These are phyloP conservation scores for Holothuria leucospilota DNA, from an alignment of 53 echinoderm and acorn worm species.

Conservation along the genomic window DNA sequence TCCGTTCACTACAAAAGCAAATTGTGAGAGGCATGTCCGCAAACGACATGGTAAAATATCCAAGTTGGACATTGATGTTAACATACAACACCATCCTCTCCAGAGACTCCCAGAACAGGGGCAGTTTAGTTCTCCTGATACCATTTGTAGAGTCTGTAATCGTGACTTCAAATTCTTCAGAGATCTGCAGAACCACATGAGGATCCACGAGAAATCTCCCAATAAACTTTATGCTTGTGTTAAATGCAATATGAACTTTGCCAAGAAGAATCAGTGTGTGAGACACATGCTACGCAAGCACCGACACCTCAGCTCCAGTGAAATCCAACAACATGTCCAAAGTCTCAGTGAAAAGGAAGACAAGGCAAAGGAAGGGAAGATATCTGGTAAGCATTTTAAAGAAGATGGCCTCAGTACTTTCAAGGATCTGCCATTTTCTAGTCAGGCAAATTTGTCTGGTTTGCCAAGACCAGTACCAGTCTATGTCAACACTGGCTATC, in stretches of 20 bases:
- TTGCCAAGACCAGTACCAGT: constrained; percentile 38
- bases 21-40: constrained; percentile 94
- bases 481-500: constrained; percentile 10
- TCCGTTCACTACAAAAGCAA: constrained; percentile 98
- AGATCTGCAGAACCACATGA: constrained; percentile 94
- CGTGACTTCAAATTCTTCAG: constrained; percentile 96
- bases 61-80: constrained; percentile 84
- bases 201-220: constrained; percentile 87
- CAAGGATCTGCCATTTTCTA: constrained; percentile 52
- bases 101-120: constrained; percentile 59
- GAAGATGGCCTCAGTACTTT: constrained; percentile 41
- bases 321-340: constrained; percentile 75
- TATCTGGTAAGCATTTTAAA: neutral
- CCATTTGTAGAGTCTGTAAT: constrained; percentile 89
- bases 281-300: constrained; percentile 92
- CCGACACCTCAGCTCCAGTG: constrained; percentile 78
- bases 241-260: constrained; percentile 87
- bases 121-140: constrained; percentile 88
- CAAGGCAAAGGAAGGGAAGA: constrained; percentile 25
- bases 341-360: constrained; percentile 42
- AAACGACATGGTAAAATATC: constrained; percentile 84
- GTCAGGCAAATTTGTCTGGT: constrained; percentile 7
- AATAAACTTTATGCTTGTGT: constrained; percentile 85
- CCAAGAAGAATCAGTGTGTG: constrained; percentile 87
- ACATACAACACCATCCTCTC: constrained; percentile 74